A percentile compares a stretch with the other conserved stretches of the same genome.
These are phyloP conservation scores for Pseudomugil gertrudae DNA, from an alignment of 2,797 vertebrate genomes.

Conservation along the genomic window DNA sequence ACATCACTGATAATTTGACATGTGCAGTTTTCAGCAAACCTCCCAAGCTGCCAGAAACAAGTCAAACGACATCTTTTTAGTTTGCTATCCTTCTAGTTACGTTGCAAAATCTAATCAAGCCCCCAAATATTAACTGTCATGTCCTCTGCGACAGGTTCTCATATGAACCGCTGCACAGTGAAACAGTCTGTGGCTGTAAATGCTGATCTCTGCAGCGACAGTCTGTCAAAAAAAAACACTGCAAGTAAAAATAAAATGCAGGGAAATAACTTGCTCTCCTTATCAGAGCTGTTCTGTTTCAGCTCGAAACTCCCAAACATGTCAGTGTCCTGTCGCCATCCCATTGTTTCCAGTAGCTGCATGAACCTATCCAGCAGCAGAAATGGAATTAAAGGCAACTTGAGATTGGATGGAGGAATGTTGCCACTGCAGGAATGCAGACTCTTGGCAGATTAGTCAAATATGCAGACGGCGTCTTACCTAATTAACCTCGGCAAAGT, in stretches of 20 bases:
- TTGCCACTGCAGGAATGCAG: conserved; percentile 55
- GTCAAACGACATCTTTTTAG: neutral
- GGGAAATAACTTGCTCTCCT: no score
- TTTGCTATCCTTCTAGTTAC: no score
- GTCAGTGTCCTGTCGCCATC: conserved; percentile 11
- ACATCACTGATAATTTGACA: no score
- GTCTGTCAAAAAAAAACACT: neutral
- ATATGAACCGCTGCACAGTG: no score
- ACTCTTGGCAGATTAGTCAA: conserved; percentile 53
- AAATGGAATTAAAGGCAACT: conserved; percentile 57
- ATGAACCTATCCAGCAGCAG: conserved; percentile 32
- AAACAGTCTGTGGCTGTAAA: neutral
- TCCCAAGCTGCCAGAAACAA: neutral
- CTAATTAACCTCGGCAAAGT: conserved; percentile 59
- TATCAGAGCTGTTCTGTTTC: conserved; percentile 36
- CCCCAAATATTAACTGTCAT: no score
- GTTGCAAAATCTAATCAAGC: no score
- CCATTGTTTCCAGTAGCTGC: conserved; percentile 42
- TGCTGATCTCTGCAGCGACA: neutral
- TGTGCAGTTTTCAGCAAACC: no score
- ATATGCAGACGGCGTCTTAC: conserved; percentile 56
- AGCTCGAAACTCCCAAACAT: conserved; percentile 18
- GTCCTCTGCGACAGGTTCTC: no score
- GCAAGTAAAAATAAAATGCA: no score
- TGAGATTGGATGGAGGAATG: conserved; percentile 59